These are phyloP conservation scores for Phyllotis vaccarum DNA, from an alignment of 2,797 vertebrate species.

Conservation along the genomic window DNA sequence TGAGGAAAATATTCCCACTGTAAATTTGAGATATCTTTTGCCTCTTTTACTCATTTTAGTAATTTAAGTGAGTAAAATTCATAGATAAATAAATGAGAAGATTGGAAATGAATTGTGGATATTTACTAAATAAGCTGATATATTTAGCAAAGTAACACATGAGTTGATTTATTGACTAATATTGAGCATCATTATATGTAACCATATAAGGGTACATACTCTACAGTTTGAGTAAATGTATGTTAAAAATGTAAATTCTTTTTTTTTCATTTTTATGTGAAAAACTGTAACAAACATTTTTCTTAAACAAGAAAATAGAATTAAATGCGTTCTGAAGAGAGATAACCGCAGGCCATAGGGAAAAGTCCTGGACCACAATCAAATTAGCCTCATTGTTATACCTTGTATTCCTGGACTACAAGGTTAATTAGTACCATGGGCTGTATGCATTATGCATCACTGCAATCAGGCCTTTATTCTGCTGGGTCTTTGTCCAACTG, in stretches of 20 bases:
- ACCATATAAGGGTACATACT: not conserved
- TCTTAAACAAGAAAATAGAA: conserved; percentile 66
- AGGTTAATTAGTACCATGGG: conserved; percentile 89
- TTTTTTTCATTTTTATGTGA: conserved; percentile 24
- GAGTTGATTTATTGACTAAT: not conserved
- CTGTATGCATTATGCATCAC: conserved; percentile 87
- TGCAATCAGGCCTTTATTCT: conserved; percentile 85
- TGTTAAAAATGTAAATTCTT: not conserved
- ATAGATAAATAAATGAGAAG: not conserved
- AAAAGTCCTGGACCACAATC: conserved; percentile 81
- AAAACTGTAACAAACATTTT: conserved; percentile 56
- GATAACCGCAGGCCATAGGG: conserved; percentile 81
- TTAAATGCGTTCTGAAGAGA: conserved; percentile 67
- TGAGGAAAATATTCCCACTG: conserved; percentile 3
- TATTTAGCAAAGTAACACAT: not conserved
- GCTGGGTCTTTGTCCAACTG: conserved; percentile 73
- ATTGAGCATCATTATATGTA: not conserved
- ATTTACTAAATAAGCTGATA: not conserved
- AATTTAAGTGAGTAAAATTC: conserved; percentile 12
- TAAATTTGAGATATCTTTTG: not conserved
- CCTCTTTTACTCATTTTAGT: conserved; percentile 5
- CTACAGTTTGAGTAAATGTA: not conserved
- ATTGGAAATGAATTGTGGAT: not conserved
- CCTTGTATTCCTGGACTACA: conserved; percentile 83
- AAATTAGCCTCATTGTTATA: conserved; percentile 87